Base-by-base conservation (phyloP, 2,113 vertebrate species). In the Lamprologus speciosus region DNA sequence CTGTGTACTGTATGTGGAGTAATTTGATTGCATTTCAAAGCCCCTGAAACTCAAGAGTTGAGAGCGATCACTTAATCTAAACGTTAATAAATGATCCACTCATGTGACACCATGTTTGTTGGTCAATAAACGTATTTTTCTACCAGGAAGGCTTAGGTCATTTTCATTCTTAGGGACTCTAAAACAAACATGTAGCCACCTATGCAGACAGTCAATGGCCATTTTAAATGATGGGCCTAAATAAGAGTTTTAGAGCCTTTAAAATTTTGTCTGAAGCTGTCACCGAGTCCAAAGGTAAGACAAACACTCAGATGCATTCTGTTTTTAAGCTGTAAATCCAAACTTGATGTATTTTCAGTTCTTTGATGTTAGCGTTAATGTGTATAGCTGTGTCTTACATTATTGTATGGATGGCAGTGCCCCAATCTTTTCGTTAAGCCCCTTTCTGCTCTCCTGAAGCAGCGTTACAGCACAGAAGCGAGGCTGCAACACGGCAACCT, bases 401-500 rank as follows among this genome's bases (percentile, higher is more conserved):
- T 10, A 23, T 9, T 16, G 7, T 37, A 10, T 70, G 3, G n/a
- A 26, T 42, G 21, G 10, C 7, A 10, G n/a, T 80, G 11, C 12
- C 23, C 4, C 9, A 3, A 70, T 63, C 23, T 13, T 4, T 21
- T 13, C 21, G 1, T 82, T 95, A 90, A 95, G 53, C 86, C 12
- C 12, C 4, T 1, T 45, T 89, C 85, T 82, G 91, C 57, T 93
- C 51, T 91, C 84, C 40, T 95, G 94, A 96, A 97, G 94, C 97
- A 99, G 97, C 2, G 82, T 97, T 75, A 96, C 96, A 85, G 89
- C 97, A 87, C 97, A 99, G 96, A 99, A 99, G 95, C 96, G 98
- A 81, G 96, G 97, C 28, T 99, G 98, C 94, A 99, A 98, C 94
- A 99, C 98, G n/a, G 97, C 98, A 2, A 99, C 98, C 63, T 99